Base-by-base conservation (phyloP, 2,113 vertebrate genomes). In the Pachycephala philippinensis region DNA sequence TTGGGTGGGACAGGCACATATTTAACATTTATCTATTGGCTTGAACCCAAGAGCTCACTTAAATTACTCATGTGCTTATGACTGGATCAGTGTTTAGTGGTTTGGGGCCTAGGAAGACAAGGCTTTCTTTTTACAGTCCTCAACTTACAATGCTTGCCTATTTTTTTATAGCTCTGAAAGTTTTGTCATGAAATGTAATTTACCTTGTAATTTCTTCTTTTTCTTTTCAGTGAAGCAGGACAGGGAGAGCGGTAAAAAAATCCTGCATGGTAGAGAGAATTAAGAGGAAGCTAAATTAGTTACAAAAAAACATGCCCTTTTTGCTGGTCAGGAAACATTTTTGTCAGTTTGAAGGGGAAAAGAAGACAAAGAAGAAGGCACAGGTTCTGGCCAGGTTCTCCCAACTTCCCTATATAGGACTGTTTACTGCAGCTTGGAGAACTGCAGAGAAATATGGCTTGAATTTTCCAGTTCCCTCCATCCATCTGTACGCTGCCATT, bases 21-120 rank as follows among this genome's bases (percentile, higher is more conserved):
- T 89, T 90, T 76, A 94, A 92, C 87, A 76, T 94, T 93, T 91
- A 64, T 94, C 77, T 91, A 11, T 83, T 89, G 93, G 93, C 75
- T 76, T 76, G 33, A 83, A 91, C 80, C 89, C 89, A 96, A 83
- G n/a, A 80, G 4, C 50, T 84, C 89, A 82, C 70, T 96, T 84
- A 84, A 78, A 64, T 93, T 93, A 54, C 66, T 95, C 87, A 94
- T 93, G 84, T 87, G 69, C 56, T 91, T 91, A 31, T 95, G 87
- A 93, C 65, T 97, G 31, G 26, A 20, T 69, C 75, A 88, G 56
- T 93, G 74, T 90, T 94, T 63, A 85, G 89, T 72, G 79, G 39
- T 91, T 90, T 93, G 78, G 66, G 66, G 45, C 49, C 77, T 61
- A 74, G 64, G 83, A 90, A 85, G 23, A 47, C 18, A 94, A 87